Conservation (phyloP, 2,113 vertebrate genomes). For the Pelvicachromis taeniatus region DNA sequence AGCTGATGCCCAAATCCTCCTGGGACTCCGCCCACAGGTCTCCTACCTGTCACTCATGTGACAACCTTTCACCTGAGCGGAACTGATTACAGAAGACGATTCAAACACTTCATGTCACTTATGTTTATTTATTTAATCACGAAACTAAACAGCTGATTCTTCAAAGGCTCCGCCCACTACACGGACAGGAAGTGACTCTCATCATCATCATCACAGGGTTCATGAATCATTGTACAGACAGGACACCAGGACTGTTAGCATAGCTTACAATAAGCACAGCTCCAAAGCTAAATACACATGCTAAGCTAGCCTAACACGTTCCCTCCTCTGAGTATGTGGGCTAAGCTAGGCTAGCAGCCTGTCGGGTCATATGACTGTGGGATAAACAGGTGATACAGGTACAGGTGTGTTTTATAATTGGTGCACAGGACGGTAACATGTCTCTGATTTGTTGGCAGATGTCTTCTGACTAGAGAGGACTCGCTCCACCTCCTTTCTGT, state of each 20-base stretch:
- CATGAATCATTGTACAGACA: not conserved
- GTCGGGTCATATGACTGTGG: not conserved
- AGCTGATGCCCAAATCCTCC: constrained; percentile 28
- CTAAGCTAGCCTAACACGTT: not conserved
- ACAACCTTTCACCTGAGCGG: not conserved
- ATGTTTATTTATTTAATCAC: constrained; percentile 10
- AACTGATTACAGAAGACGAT: not conserved
- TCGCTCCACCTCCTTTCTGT: not conserved
- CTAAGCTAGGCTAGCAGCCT: not conserved
- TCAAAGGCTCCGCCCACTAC: not conserved
- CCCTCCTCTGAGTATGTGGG: not conserved
- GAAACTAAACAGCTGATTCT: not conserved
- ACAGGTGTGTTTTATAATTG: not conserved
- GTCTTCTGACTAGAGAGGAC: not conserved
- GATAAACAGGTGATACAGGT: not conserved
- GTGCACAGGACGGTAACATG: not conserved
- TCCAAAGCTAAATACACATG: not conserved
- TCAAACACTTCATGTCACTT: not conserved
- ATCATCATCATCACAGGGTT: not conserved
- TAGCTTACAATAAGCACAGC: not conserved
- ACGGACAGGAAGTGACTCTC: not conserved
- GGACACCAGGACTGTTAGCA: not conserved
- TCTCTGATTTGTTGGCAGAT: not conserved
- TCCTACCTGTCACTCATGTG: not conserved
- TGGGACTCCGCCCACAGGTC: not conserved